These are phyloP conservation scores for Lasioglossum malachurum DNA, from an alignment of 2,888 invertebrate species.

Conservation along the genomic window DNA sequence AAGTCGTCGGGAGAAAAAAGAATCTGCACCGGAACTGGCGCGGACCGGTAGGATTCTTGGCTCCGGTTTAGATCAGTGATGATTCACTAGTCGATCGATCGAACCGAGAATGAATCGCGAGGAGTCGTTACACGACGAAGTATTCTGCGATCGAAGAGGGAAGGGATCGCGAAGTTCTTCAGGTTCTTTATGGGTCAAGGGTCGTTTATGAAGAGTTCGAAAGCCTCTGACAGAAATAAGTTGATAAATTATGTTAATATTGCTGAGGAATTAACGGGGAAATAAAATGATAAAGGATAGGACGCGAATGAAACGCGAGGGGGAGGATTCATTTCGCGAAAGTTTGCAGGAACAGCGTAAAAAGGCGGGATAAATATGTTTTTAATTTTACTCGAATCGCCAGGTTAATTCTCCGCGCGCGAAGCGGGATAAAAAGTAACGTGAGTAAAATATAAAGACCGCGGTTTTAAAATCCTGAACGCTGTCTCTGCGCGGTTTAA, in stretches of 20 bases:
- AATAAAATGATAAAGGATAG: not conserved
- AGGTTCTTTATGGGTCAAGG: not conserved
- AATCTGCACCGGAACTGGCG: constrained; percentile 16
- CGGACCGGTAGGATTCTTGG: constrained; percentile 29
- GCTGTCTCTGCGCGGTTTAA: constrained; percentile 29
- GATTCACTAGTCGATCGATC: not conserved
- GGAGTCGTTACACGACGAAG: not conserved
- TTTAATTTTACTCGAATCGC: constrained; percentile 19
- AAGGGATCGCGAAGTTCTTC: not conserved
- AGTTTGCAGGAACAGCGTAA: not conserved
- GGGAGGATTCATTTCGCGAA: not conserved
- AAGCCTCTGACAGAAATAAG: not conserved
- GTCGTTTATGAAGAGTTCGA: not conserved
- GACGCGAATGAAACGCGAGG: not conserved
- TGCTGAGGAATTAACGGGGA: not conserved
- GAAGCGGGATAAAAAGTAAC: constrained; percentile 15
- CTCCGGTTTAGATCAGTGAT: constrained; percentile 22
- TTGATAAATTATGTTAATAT: not conserved
- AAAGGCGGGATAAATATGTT: not conserved
- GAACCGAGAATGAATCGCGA: not conserved
- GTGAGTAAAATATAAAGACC: constrained; percentile 40
- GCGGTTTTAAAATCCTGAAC: constrained; percentile 38
- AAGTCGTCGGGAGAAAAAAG: constrained; percentile 7
- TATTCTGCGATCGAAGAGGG: not conserved
- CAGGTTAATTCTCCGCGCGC: too few species aligned